These are phyloP conservation scores for Amphilophus citrinellus DNA, from an alignment of 2,113 vertebrate species.

Conservation along the genomic window DNA sequence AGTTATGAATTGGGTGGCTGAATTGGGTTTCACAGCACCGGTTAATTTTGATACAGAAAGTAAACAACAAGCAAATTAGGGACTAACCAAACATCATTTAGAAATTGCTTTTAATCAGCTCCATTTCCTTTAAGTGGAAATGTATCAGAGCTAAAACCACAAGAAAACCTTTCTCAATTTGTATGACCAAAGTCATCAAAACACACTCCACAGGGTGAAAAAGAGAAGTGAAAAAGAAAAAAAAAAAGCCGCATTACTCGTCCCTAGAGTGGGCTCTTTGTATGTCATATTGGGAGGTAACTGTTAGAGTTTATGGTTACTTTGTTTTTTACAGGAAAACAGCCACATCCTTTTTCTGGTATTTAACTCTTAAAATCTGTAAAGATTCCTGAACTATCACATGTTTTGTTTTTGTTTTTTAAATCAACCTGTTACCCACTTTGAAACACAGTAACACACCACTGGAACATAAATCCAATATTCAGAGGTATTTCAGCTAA, in stretches of 20 bases:
- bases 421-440: not conserved
- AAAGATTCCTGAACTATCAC: not conserved
- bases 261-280: not conserved
- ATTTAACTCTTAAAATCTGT: not conserved
- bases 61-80: not conserved
- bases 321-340: conserved; percentile 5
- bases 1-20: not conserved
- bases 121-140: not conserved
- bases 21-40: not conserved
- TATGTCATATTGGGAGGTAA: not conserved
- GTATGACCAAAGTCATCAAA: not conserved
- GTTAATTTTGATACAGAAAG: not conserved
- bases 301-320: conserved; percentile 32
- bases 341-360: not conserved
- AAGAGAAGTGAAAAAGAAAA: not conserved
- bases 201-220: conserved; percentile 9
- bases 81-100: not conserved
- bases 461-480: not conserved
- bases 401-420: not conserved
- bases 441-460: not conserved
- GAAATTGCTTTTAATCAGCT: conserved; percentile 22
- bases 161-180: conserved; percentile 24
- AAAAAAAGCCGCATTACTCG: not conserved
- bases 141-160: conserved; percentile 30
- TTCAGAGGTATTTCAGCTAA: not conserved